Conservation (phyloP, 2,888 invertebrate genomes). For the Diplazon laetatorius region DNA sequence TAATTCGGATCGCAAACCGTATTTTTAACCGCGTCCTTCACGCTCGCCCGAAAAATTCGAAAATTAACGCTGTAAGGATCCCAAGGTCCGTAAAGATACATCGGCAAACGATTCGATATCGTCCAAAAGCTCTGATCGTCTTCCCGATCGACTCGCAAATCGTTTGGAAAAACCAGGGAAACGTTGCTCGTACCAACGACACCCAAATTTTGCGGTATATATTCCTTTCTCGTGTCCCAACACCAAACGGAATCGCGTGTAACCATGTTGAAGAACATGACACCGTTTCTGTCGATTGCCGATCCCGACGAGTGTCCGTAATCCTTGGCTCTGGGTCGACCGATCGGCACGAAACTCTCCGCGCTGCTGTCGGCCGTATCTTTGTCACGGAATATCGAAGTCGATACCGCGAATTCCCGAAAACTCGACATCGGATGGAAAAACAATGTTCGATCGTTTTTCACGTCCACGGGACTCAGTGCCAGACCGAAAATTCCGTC, state of each 20-base stretch:
- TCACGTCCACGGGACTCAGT: constrained; percentile 84
- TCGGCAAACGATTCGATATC: constrained; percentile 89
- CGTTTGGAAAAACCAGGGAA: constrained; percentile 91
- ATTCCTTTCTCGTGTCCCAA: constrained; percentile 90
- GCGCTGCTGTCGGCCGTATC: constrained; percentile 76
- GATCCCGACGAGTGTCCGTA: constrained; percentile 89
- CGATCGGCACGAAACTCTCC: constrained; percentile 79
- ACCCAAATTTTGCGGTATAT: constrained; percentile 86
- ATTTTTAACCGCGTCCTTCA: constrained; percentile 86
- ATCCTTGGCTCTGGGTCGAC: constrained; percentile 79
- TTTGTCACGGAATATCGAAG: constrained; percentile 87
- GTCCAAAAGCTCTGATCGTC: constrained; percentile 89
- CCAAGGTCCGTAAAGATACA: constrained; percentile 87
- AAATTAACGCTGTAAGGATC: constrained; percentile 88
- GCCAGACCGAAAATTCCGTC: constrained; percentile 92
- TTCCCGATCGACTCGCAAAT: constrained; percentile 90
- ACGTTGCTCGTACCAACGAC: constrained; percentile 86
- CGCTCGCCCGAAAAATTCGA: constrained; percentile 88
- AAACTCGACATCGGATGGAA: constrained; percentile 93
- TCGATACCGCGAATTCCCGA: constrained; percentile 89
- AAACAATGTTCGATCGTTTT: constrained; percentile 87
- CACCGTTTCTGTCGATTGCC: constrained; percentile 87
- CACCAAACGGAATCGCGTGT: constrained; percentile 90
- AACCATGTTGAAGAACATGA: constrained; percentile 92
- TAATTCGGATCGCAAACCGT: constrained; percentile 88